Evolutionary conservation across 2,113 vertebrate species (phyloP).

Genomic region (Colossoma macropomum): DNA sequence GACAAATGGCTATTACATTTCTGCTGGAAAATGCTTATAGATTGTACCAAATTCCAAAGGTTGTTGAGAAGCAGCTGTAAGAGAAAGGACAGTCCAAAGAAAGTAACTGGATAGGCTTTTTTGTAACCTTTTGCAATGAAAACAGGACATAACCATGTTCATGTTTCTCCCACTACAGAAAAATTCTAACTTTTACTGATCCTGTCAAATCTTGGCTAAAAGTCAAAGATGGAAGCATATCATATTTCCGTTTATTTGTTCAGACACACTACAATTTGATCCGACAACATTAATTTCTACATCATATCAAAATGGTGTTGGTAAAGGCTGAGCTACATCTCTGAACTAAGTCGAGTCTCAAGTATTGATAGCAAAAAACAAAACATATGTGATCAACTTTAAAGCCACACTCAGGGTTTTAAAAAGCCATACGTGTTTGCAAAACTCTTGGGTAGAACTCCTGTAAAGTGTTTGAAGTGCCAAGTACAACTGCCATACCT

Average conservation of each 20-base stretch:
- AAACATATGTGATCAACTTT: neutral
- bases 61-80: slow-evolving; percentile 11
- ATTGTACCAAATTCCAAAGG: slow-evolving; percentile 20
- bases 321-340: neutral
- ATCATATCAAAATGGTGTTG: slow-evolving; percentile 9
- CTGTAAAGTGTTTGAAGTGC: slow-evolving; percentile 5
- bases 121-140: slow-evolving; percentile 20
- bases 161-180: neutral
- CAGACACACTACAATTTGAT: neutral
- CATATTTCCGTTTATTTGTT: neutral
- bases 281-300: neutral
- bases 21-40: slow-evolving; percentile 36
- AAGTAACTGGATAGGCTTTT: slow-evolving; percentile 27
- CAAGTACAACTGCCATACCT: slow-evolving; percentile 9
- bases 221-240: neutral
- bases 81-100: slow-evolving; percentile 17
- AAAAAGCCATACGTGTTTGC: neutral
- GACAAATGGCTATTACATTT: slow-evolving; percentile 46
- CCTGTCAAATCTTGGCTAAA: neutral
- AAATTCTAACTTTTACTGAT: slow-evolving; percentile 10
- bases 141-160: neutral
- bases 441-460: neutral
- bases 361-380: neutral
- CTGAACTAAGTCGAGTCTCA: neutral
- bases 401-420: slow-evolving; percentile 19